Conservation (phyloP, 2,797 vertebrate species). For the Melanotaenia pygmaea region DNA sequence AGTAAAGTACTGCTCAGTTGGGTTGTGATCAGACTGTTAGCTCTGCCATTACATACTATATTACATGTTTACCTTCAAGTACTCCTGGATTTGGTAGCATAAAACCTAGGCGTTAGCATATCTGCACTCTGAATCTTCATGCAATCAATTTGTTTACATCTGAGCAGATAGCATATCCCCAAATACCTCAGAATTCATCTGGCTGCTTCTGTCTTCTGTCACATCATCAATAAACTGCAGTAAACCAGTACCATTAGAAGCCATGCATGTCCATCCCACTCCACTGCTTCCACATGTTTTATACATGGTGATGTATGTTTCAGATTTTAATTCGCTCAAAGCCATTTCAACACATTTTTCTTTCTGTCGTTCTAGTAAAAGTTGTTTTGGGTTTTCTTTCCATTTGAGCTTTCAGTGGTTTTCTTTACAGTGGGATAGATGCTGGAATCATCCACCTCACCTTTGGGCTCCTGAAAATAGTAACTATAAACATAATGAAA, state of each 20-base stretch:
- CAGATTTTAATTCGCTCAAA: neutral
- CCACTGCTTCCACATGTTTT: neutral
- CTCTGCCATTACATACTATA: neutral
- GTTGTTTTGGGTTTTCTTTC: neutral
- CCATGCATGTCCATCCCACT: neutral
- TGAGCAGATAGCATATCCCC: neutral
- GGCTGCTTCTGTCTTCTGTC: conserved; percentile 1
- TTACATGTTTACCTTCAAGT: neutral
- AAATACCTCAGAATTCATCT: conserved; percentile 5
- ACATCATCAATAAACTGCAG: conserved; percentile 1
- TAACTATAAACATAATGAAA: neutral
- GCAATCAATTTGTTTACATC: neutral
- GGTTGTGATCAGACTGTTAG: neutral
- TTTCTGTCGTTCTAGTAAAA: neutral
- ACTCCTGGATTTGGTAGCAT: neutral
- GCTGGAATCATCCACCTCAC: neutral
- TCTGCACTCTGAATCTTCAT: neutral
- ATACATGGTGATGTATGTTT: neutral
- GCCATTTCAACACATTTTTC: neutral
- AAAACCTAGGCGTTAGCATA: neutral
- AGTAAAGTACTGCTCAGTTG: neutral
- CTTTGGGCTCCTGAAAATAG: neutral
- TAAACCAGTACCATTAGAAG: neutral
- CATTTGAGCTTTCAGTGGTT: neutral
- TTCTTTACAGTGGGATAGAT: neutral